Evolutionary conservation across 2,888 invertebrate genomes (phyloP).

Genomic region (Gastracanthus pulcherrimus): DNA sequence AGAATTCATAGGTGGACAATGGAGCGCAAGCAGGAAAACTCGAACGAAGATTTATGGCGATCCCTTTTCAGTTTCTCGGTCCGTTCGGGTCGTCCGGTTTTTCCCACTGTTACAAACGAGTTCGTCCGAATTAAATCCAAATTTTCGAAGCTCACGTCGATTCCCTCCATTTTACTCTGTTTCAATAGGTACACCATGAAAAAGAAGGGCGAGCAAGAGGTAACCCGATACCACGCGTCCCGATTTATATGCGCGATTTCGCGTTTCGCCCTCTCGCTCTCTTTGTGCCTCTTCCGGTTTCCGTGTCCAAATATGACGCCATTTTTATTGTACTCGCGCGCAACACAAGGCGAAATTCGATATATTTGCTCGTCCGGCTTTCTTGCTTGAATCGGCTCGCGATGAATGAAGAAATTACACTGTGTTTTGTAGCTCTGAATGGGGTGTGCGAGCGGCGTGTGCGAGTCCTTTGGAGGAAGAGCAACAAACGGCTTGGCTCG

Average conservation of each 20-base stretch:
- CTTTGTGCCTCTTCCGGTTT: background rate
- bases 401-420: constrained; percentile 27
- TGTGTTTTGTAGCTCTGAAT: constrained; percentile 10
- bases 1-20: no score
- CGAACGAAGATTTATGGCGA: constrained; percentile 3
- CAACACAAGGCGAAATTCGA: constrained; percentile 16
- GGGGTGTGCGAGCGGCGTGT: background rate
- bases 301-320: constrained; percentile 38
- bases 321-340: background rate
- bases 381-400: no score
- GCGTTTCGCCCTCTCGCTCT: no score
- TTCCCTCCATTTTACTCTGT: background rate
- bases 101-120: background rate
- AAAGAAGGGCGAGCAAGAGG: background rate
- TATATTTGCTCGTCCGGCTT: background rate
- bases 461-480: background rate
- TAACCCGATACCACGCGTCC: constrained; percentile 1
- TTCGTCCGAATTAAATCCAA: constrained; percentile 6
- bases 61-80: background rate
- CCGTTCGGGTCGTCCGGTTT: background rate
- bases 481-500: constrained; percentile 17
- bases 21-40: background rate
- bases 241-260: background rate
- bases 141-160: background rate
- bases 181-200: background rate